A percentile compares a stretch with the other conserved stretches of the same genome.
Evolutionary conservation across 2,888 invertebrate genomes (phyloP).

Genomic region (Diadegma fenestrale): DNA sequence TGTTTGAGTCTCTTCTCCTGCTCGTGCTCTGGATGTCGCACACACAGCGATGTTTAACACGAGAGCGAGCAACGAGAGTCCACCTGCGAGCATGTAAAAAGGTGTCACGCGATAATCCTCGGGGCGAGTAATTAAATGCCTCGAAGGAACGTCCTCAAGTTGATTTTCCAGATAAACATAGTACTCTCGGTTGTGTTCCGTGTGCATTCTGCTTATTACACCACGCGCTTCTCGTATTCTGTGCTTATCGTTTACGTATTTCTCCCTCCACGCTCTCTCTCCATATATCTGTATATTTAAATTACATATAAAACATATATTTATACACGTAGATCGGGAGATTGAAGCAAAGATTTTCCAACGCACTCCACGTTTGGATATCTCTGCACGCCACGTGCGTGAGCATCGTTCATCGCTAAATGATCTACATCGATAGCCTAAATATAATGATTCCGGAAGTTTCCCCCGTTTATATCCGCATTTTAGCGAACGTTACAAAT

Average conservation of each 20-base stretch:
- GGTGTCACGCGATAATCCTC: slow-evolving; percentile 75
- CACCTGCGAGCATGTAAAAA: slow-evolving; percentile 72
- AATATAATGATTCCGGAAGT: neutral
- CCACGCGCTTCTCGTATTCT: slow-evolving; percentile 41
- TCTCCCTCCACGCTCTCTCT: neutral
- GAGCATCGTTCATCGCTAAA: slow-evolving; percentile 9
- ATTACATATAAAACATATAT: slow-evolving; percentile 3
- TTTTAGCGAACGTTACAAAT: neutral
- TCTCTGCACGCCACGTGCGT: slow-evolving; percentile 45
- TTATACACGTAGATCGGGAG: slow-evolving; percentile 22
- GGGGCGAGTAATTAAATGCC: slow-evolving; percentile 71
- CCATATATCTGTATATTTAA: slow-evolving; percentile 3
- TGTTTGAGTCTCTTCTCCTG: neutral
- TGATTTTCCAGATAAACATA: slow-evolving; percentile 75
- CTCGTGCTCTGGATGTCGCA: slow-evolving; percentile 42
- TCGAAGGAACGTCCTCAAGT: slow-evolving; percentile 73
- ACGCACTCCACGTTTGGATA: neutral
- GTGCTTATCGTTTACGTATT: slow-evolving; percentile 51
- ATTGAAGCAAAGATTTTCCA: slow-evolving; percentile 22
- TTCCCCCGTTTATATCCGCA: neutral
- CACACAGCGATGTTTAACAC: slow-evolving; percentile 29
- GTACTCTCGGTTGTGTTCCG: slow-evolving; percentile 19
- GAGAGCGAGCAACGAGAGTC: slow-evolving; percentile 63
- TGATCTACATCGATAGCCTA: neutral
- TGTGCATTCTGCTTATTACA: slow-evolving; percentile 45